These are phyloP conservation scores for Intellagama lesueurii DNA, from an alignment of 2,797 vertebrate species.

Conservation along the genomic window DNA sequence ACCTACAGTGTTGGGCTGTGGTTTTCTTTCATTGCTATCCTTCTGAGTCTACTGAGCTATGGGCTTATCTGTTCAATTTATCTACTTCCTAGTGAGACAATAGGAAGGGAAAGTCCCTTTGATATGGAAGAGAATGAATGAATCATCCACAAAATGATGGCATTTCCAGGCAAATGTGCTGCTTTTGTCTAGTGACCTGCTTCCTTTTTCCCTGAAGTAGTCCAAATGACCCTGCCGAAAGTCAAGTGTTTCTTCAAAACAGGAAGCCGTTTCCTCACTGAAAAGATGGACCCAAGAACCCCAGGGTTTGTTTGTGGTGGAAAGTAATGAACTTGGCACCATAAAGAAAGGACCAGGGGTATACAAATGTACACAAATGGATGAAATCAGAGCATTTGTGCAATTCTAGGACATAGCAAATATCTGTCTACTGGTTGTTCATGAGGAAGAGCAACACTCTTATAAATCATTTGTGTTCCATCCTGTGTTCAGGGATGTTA, in stretches of 20 bases:
- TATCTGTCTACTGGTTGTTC: no score
- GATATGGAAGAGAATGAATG: conserved; percentile 65
- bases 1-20: conserved; percentile 36
- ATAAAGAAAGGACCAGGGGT: background rate
- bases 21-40: conserved; percentile 45
- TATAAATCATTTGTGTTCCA: no score
- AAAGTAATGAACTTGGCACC: background rate
- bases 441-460: no score
- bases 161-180: conserved; percentile 52
- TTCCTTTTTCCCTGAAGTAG: conserved; percentile 62
- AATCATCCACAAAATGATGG: conserved; percentile 63
- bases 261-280: conserved; percentile 31
- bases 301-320: background rate
- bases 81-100: conserved; percentile 65
- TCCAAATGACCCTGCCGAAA: conserved; percentile 27
- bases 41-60: conserved; percentile 62
- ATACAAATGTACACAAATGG: no score
- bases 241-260: background rate
- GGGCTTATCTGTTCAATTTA: conserved; percentile 66
- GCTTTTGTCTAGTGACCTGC: conserved; percentile 55
- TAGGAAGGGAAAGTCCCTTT: conserved; percentile 69
- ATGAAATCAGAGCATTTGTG: no score
- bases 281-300: background rate
- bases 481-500: no score
- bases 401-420: no score